Evolutionary conservation across 2,888 invertebrate species (phyloP), one percentile per base, ranked within the genome.

Genomic region (Drosophila ochracea): DNA sequence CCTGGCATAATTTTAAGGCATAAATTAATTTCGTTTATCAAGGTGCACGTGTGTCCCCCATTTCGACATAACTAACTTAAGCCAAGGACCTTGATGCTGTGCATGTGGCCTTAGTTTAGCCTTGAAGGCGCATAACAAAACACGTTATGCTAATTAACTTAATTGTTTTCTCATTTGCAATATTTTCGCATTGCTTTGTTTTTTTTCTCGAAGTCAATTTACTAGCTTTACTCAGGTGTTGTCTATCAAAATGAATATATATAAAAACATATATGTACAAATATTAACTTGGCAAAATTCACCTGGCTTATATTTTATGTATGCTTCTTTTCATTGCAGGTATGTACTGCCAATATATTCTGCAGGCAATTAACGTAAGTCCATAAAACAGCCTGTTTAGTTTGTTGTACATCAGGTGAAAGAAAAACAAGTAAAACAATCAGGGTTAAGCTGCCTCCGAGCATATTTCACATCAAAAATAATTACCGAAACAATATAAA

Each of bases 391-490:
- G 11, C 35, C 52, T 62, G 64, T 67, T 57, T 65, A 62, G 37
- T 61, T 49, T 53, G 72, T 43, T 52, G 73, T 43, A 37, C 43
- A 59, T 57, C 74, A 82, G 79, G 69, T 78, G 59, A 59, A 58
- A 49, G 55, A 33, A 54, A 61, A 68, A 49, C 65, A 77, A 68
- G 68, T 60, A 43, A 64, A 83, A 68, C 82, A 66, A 83, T 84
- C 84, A 65, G 61, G 59, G 53, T 81, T 68, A 81, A 47, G 70
- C 78, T 65, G 60, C 74, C 84, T 71, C 21, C 58, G 50, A 78
- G 81, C 81, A 84, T 82, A 84, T 72, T 82, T 82, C 81, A 82
- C 84, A 82, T 84, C 78, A 68, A 68, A 73, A 74, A 82, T 82
- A 82, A 82, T 84, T 84, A 82, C 82, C 57, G 71, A 78, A 70